Conservation (phyloP, 2,113 vertebrate species). For the Vulpes ferrilata region DNA sequence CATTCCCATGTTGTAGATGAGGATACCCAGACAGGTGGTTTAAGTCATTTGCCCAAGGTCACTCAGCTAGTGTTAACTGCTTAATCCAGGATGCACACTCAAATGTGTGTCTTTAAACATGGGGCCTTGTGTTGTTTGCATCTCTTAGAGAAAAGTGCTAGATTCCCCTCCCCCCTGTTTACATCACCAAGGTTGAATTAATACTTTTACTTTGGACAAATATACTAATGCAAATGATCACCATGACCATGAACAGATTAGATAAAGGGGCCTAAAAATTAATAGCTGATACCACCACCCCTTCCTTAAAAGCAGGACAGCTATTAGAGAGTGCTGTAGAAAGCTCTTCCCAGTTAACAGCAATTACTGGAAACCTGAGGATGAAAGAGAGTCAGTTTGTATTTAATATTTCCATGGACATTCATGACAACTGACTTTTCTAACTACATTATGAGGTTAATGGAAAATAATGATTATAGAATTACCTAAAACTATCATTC, state of each 20-base stretch:
- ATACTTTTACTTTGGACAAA: constrained; percentile 36
- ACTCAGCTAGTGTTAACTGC: neutral
- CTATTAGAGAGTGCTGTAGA: neutral
- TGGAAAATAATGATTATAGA: neutral
- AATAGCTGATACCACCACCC: neutral
- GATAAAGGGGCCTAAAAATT: neutral
- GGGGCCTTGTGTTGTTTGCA: neutral
- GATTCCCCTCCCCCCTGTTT: neutral
- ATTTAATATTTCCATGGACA: neutral
- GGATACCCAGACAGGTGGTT: neutral
- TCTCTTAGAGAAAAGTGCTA: neutral
- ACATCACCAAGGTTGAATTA: constrained; percentile 14
- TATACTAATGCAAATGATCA: constrained; percentile 9
- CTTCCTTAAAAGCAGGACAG: neutral
- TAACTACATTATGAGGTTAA: constrained; percentile 38
- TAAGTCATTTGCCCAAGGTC: neutral
- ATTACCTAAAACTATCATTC: constrained; percentile 53
- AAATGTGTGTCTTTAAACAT: neutral
- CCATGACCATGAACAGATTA: neutral
- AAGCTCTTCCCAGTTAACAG: neutral
- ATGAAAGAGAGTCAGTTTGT: neutral
- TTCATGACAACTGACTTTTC: constrained; percentile 21
- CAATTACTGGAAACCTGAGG: neutral
- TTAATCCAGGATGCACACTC: constrained; percentile 3
- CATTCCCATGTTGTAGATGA: neutral